These are phyloP conservation scores for Bembecia ichneumoniformis DNA, from an alignment of 2,888 invertebrate genomes.

Conservation along the genomic window DNA sequence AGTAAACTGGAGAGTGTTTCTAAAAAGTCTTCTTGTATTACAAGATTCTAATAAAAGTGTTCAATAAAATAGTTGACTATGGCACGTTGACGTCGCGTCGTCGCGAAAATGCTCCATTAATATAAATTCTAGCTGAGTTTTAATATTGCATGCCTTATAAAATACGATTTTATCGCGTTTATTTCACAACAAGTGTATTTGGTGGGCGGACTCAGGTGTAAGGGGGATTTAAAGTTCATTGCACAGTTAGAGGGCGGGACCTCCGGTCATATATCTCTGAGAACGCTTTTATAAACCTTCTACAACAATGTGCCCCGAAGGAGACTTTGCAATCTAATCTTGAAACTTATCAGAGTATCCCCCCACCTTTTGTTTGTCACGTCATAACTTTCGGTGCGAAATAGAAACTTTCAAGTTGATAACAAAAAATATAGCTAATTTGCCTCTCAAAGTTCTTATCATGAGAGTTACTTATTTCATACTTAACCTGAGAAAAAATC, in stretches of 20 bases:
- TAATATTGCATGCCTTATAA: slow-evolving; percentile 48
- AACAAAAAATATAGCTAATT: slow-evolving; percentile 2
- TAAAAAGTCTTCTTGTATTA: too few relatives aligned
- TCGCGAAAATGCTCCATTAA: not conserved
- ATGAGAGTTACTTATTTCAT: too few relatives aligned
- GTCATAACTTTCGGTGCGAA: slow-evolving; percentile 11
- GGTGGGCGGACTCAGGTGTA: slow-evolving; percentile 59
- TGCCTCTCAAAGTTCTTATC: too few relatives aligned
- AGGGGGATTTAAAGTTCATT: slow-evolving; percentile 65
- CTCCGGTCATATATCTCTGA: slow-evolving; percentile 51
- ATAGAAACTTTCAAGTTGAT: slow-evolving; percentile 9
- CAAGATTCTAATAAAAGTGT: too few relatives aligned
- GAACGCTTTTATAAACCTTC: slow-evolving; percentile 48
- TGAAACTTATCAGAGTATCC: slow-evolving; percentile 22
- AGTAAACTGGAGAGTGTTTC: too few relatives aligned
- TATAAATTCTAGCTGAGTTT: slow-evolving; percentile 33
- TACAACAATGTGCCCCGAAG: slow-evolving; percentile 35
- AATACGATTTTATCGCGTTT: slow-evolving; percentile 52
- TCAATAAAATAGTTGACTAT: too few relatives aligned
- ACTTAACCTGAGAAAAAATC: too few relatives aligned
- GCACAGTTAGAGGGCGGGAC: slow-evolving; percentile 58
- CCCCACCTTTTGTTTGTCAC: slow-evolving; percentile 14
- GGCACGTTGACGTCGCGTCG: too few relatives aligned
- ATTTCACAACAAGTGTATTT: slow-evolving; percentile 56
- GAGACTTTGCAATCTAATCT: slow-evolving; percentile 31